Evolutionary conservation across 1,140 invertebrate genomes (phyloP), one percentile per base, ranked within the genome.

Genomic region (Drosophila ananassae): DNA sequence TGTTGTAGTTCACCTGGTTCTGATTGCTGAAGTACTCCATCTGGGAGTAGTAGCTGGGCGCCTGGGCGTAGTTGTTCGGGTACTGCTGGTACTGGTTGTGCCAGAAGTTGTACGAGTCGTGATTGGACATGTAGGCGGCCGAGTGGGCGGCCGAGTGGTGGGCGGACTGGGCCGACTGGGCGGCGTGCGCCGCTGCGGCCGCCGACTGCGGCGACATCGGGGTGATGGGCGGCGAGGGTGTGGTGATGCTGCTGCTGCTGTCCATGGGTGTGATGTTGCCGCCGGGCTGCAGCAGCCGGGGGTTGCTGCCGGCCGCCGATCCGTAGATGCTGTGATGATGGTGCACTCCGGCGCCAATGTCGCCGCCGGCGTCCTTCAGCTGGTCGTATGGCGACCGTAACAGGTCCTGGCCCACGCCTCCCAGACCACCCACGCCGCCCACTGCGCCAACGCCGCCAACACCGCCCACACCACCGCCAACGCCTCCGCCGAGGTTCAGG

Each of bases 21-120:
- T 92, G 91, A 54, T 92, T 92, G 91, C 94, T 95, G 67, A 95
- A 94, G 77, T 95, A 95, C 57, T 95, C 94, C 94, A 95, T 94
- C 92, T 94, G 93, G 0, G 92, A 91, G 56, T 93, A 93, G 50
- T 93, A 93, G 57, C 92, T 89, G 48, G 92, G 92, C 52, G 92
- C 94, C 77, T 95, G 94, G 62, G 89, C 90, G 46, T 94, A 93
- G 78, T 95, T 94, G 17, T 93, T 93, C 34, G 94, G 94, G 34
- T 94, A 94, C 60, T 94, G 91, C 53, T 92, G 91, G 12, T 92
- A 92, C 72, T 92, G 91, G n/a, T 91, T 91, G 69, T 92, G 90
- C 91, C 91, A 92, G 72, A 92, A 92, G 46, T 92, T 92, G 56
- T 92, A 92, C 24, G 91, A 91, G 3, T 92, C 91, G 61, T 92